A percentile compares a stretch with the other conserved stretches of the same genome.
phyloP scores from a whole-genome alignment of 2,113 vertebrate species.

The Hypomesus transpacificus region DNA sequence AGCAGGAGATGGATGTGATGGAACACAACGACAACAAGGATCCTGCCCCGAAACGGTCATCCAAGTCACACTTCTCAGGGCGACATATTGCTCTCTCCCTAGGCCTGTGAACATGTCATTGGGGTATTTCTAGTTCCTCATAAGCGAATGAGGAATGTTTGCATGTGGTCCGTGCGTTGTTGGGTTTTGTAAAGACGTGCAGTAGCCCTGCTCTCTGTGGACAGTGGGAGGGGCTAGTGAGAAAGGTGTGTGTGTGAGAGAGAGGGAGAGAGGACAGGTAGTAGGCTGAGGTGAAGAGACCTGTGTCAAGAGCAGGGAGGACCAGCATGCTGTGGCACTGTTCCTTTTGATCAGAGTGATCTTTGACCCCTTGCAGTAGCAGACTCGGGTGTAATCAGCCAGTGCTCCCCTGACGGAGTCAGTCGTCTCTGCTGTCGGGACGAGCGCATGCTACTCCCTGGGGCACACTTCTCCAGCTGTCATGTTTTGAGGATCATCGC shows the following conservation, averaged over 20 bases:
- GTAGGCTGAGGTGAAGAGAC: not conserved
- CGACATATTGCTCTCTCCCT: too few species aligned
- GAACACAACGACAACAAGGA: too few species aligned
- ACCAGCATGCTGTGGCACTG: not conserved
- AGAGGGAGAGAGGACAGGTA: not conserved
- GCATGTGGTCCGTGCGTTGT: too few species aligned
- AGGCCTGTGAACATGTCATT: too few species aligned
- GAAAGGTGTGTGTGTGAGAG: conserved; percentile 11
- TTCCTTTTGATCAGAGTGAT: not conserved
- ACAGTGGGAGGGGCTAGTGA: not conserved
- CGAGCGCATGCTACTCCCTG: not conserved
- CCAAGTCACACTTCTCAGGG: too few species aligned
- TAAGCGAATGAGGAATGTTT: too few species aligned
- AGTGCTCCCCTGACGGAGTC: not conserved
- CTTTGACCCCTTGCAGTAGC: not conserved
- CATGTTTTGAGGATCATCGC: conserved; percentile 14
- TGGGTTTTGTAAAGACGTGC: too few species aligned
- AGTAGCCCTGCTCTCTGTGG: too few species aligned
- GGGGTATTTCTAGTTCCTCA: too few species aligned
- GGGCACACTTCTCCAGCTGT: not conserved
- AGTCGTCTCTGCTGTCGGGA: not conserved
- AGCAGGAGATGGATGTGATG: too few species aligned
- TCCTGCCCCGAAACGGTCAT: too few species aligned
- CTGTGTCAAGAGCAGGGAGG: conserved; percentile 4
- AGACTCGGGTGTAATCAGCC: not conserved